A percentile compares a stretch with the other conserved stretches of the same genome.
These are phyloP conservation scores for Calliphora vicina DNA, from an alignment of 1,140 invertebrate species.

Conservation along the genomic window DNA sequence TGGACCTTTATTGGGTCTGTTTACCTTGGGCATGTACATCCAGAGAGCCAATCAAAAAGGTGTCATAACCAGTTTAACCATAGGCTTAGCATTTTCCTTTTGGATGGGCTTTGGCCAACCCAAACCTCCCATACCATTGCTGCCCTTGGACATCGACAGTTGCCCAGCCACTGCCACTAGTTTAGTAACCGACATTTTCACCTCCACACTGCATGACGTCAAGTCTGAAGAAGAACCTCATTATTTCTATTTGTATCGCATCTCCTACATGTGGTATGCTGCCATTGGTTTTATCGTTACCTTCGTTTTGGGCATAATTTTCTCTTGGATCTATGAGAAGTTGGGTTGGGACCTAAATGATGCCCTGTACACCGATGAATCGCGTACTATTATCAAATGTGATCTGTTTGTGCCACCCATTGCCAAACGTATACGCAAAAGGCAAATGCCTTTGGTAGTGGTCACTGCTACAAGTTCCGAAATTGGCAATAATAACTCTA, in stretches of 20 bases:
- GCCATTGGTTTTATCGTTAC: constrained; percentile 75
- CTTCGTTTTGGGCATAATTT: constrained; percentile 71
- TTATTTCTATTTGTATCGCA: constrained; percentile 59
- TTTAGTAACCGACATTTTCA: constrained; percentile 39
- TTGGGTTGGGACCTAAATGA: constrained; percentile 53
- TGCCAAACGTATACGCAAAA: constrained; percentile 62
- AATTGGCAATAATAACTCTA: constrained; percentile 38
- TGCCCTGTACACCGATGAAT: constrained; percentile 49
- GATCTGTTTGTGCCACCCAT: constrained; percentile 73
- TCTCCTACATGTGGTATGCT: constrained; percentile 90
- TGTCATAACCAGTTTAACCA: constrained; percentile 71
- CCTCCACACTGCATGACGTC: not conserved
- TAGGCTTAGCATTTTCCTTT: constrained; percentile 74
- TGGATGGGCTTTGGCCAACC: constrained; percentile 89
- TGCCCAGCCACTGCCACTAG: constrained; percentile 62
- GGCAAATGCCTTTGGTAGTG: constrained; percentile 54
- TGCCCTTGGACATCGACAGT: constrained; percentile 69
- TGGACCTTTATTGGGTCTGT: constrained; percentile 81
- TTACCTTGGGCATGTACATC: constrained; percentile 80
- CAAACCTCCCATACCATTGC: constrained; percentile 68
- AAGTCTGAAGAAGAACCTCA: constrained; percentile 39
- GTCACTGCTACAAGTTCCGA: constrained; percentile 53
- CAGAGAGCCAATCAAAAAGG: constrained; percentile 74
- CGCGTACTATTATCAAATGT: constrained; percentile 63
- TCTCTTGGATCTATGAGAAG: constrained; percentile 64